These are phyloP conservation scores for Dicerorhinus sumatrensis DNA, from an alignment of 2,113 vertebrate genomes.

Conservation along the genomic window DNA sequence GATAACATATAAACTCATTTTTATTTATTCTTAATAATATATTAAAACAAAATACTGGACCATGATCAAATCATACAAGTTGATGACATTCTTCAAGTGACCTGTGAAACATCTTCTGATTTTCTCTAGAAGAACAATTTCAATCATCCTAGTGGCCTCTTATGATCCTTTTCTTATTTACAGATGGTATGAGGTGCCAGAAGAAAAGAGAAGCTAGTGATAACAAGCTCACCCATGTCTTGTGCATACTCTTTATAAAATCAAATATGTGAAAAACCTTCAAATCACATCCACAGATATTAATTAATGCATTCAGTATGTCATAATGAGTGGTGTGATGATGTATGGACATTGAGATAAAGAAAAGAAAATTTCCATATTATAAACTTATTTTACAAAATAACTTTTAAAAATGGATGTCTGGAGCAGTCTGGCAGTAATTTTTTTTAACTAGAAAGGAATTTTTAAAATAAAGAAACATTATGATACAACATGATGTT, in stretches of 20 bases:
- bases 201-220: not conserved
- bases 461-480: not conserved
- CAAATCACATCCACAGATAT: not conserved
- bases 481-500: not conserved
- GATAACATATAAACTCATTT: not conserved
- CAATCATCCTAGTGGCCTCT: not conserved
- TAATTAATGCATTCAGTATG: not conserved
- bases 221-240: not conserved
- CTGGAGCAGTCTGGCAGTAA: not conserved
- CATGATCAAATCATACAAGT: not conserved
- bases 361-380: not conserved
- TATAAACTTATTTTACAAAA: slow-evolving; percentile 3
- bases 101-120: not conserved
- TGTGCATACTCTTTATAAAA: not conserved
- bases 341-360: not conserved
- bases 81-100: not conserved
- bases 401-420: not conserved
- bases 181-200: not conserved
- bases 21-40: not conserved
- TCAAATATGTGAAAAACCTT: not conserved
- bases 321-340: not conserved
- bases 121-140: not conserved
- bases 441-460: not conserved
- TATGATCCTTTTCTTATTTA: not conserved
- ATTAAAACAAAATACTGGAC: not conserved